Base-by-base conservation (phyloP, 2,113 vertebrate species). In the Bostrychus sinensis region DNA sequence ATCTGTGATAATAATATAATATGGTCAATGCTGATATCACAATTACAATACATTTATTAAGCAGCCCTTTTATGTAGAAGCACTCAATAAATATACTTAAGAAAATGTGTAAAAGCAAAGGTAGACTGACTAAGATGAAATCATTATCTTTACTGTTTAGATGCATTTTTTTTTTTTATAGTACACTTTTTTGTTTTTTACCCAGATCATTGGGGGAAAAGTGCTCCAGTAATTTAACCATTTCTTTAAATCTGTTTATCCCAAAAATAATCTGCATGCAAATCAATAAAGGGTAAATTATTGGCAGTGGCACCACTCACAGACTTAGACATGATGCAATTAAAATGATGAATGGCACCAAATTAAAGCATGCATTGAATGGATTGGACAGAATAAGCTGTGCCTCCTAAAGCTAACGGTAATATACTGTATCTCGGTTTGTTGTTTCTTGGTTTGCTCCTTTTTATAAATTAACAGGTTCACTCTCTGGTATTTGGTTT, bases 311-410 rank as follows among this genome's bases (percentile, higher is more conserved):
- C 23, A 26, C 22, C 45, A 48, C 22, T 48, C 7, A 16, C 45
- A 51, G 48, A 51, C 16, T 51, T 28, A 51, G 25, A 28, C 48
- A 28, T 51, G 48, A 51, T 51, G 48, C 25, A 51, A 51, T 51
- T 51, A 51, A 51, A 51, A 51, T 51, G 48, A 51, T 28, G 48
- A 28, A 51, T 28, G 48, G 7, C 23, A n/a, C 23, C 25, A 48
- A 51, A 51, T 51, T n/a, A 51, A 51, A 51, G 23, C 25, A n/a
- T n/a, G 25, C 48, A 7, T 1, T 1, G 23, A 28, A 51, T 51
- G 48, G 25, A 51, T 28, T 28, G 48, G 48, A 28, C 14, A 3
- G 25, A n/a, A 25, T 9, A 13, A 51, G 48, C 45, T 5, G 25
- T 4, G 25, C 14, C 13, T 28, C 12, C 13, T 48, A 13, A 26